Percentiles rank a stretch among this genome's conserved stretches.
These are phyloP conservation scores for Poliocrania exsul DNA, from an alignment of 2,797 vertebrate genomes.

Conservation along the genomic window DNA sequence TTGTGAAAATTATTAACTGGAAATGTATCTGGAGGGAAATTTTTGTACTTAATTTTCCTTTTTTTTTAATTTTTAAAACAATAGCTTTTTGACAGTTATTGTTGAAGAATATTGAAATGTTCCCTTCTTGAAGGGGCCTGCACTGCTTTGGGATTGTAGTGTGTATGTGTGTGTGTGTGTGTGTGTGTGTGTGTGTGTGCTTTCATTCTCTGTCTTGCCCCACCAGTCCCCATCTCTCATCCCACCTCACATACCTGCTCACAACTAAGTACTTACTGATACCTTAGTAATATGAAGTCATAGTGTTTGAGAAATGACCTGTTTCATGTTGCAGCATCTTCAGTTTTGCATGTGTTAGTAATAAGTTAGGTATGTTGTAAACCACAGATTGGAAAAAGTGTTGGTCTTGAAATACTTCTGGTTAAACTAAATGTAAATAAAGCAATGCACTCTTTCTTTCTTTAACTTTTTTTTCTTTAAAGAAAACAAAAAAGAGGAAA, in stretches of 20 bases:
- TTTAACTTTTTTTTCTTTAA: neutral
- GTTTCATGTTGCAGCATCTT: neutral
- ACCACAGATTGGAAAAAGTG: neutral
- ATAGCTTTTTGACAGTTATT: neutral
- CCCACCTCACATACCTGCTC: neutral
- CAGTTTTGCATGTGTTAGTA: neutral
- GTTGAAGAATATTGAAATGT: neutral
- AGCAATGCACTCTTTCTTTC: neutral
- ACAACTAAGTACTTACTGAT: neutral
- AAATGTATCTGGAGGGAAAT: neutral
- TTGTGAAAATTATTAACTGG: neutral
- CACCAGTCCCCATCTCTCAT: neutral
- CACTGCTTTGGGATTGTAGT: neutral
- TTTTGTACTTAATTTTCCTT: neutral
- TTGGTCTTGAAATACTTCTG: neutral
- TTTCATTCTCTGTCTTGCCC: neutral
- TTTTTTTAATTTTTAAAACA: neutral
- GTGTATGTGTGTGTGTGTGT: neutral
- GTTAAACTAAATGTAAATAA: neutral
- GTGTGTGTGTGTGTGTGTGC: neutral
- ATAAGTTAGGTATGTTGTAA: neutral
- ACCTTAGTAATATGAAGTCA: neutral
- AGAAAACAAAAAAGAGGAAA: neutral
- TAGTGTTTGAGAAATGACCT: neutral
- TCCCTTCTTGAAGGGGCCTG: neutral